Base-by-base conservation (phyloP, 2,888 invertebrate genomes). In the Pristionchus mayeri region DNA sequence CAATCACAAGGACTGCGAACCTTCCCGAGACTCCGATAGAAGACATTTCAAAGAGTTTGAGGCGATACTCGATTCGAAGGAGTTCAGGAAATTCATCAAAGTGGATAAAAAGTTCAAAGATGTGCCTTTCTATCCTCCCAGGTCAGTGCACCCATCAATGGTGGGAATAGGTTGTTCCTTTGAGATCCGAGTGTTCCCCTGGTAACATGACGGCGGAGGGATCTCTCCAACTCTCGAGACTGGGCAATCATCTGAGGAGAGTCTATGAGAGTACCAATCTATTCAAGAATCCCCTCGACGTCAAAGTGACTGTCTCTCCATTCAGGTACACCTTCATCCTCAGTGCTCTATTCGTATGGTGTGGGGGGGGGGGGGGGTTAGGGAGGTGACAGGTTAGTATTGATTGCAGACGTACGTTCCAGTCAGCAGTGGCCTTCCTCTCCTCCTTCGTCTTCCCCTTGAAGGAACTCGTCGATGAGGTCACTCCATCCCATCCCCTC, bases 381-480 rank as follows among this genome's bases (percentile, higher is more conserved):
- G n/a, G n/a, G n/a, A 54, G 21, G 21, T 54, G 54, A 18, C 4
- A 54, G n/a, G 4, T 4, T 21, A 54, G 9, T 18, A n/a, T n/a
- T 13, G 4, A 30, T 83, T 80, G 6, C 80, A 80, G 80, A 50
- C 95, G 98, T 90, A 98, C 98, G 27, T 96, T 96, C 92, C 97
- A 97, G 93, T 97, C 97, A 90, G 96, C 96, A 0, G 94, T 96
- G 89, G 96, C 96, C 0, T 94, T 96, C 88, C 93, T 96, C 3
- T 96, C 95, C 92, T 95, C 95, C 0, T 94, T 96, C 87, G 93
- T 96, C 60, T 90, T 82, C 34, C 82, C 82, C 13, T 16, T 80
- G 37, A 40, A 48, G 16, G 40, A 21, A 34, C 16, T 50, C 18
- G 78, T 78, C 3, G 50, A 48, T 52, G 30, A 78, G 78, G 78